A percentile compares a stretch with the other conserved stretches of the same genome.
Conservation (phyloP, 2,888 invertebrate species). For the Drosophila koepferae region DNA sequence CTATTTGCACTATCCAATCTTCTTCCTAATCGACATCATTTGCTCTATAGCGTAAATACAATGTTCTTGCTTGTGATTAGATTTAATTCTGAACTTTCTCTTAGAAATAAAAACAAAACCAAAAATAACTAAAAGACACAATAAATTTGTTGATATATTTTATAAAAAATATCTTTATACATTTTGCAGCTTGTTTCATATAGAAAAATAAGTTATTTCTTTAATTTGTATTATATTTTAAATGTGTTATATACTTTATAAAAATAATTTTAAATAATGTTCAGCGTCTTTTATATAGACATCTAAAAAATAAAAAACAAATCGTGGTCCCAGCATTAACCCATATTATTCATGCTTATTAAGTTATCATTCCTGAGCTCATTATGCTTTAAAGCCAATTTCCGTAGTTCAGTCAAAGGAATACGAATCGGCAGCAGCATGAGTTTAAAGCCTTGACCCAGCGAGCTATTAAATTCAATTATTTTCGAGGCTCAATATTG, state of each 20-base stretch:
- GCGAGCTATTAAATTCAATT: conserved; percentile 69
- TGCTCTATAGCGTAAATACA: too few species aligned
- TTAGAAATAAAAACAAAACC: too few species aligned
- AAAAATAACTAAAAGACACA: too few species aligned
- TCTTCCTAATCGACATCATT: too few species aligned
- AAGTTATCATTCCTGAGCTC: background rate
- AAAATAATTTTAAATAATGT: background rate
- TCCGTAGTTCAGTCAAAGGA: conserved; percentile 1
- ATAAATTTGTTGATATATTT: too few species aligned
- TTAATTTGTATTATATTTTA: background rate
- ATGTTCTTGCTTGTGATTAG: too few species aligned
- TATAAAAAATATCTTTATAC: too few species aligned
- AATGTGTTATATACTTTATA: background rate
- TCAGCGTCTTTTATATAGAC: background rate
- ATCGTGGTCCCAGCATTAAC: background rate
- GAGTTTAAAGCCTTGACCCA: conserved; percentile 32
- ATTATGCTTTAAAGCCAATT: conserved; percentile 13
- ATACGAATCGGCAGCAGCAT: background rate
- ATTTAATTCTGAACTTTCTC: too few species aligned
- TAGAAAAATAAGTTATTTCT: too few species aligned
- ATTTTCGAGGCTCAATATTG: conserved; percentile 57
- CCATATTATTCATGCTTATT: conserved; percentile 2
- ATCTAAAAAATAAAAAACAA: background rate
- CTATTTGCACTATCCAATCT: too few species aligned
- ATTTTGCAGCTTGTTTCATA: too few species aligned